Conservation (phyloP, 2,797 vertebrate species). For the Sitta carolinensis region DNA sequence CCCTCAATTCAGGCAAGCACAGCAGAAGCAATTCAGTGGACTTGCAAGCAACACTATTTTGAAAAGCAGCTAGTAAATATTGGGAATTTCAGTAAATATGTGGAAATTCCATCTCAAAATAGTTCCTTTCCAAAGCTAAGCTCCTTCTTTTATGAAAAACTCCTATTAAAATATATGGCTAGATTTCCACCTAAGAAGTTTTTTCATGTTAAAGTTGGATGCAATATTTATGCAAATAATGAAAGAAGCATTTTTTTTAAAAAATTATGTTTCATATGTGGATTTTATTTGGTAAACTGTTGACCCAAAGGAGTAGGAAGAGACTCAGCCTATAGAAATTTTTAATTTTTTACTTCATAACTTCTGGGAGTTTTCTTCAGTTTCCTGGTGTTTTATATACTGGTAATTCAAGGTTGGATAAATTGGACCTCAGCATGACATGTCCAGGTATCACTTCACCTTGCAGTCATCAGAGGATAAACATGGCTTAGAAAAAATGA, state of each 20-base stretch:
- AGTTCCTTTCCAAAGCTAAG: background rate
- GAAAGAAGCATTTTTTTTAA: fast-evolving
- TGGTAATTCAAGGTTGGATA: background rate
- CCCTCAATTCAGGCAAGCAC: background rate
- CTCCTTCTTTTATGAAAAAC: background rate
- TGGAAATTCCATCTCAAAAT: background rate
- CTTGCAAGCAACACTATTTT: background rate
- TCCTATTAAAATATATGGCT: background rate
- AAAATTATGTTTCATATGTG: background rate
- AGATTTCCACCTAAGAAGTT: background rate
- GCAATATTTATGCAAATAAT: background rate
- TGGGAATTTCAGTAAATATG: background rate
- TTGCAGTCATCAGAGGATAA: background rate
- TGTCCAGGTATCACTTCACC: background rate
- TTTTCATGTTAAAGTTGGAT: background rate
- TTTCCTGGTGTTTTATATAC: background rate
- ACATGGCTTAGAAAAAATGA: background rate
- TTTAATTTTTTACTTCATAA: background rate
- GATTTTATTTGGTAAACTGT: background rate
- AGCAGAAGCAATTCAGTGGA: background rate
- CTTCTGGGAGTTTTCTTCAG: background rate
- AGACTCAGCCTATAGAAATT: background rate
- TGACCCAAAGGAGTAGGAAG: background rate
- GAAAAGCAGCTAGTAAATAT: background rate
- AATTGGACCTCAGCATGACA: background rate